Evolutionary conservation across 2,888 invertebrate genomes (phyloP).

Genomic region (Euspilapteryx auroguttella): DNA sequence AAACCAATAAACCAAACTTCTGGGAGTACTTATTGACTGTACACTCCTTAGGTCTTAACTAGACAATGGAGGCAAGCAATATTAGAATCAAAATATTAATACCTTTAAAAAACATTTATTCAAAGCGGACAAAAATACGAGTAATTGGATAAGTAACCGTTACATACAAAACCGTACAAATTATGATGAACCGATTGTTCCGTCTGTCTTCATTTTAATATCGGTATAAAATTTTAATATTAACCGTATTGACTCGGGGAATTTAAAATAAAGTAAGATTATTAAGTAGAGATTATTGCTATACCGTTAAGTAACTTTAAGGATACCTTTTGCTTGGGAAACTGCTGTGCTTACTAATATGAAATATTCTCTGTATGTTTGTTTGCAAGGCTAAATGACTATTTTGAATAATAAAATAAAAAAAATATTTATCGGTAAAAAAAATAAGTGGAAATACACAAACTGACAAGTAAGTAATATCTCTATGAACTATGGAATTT

Average conservation of each 20-base stretch:
- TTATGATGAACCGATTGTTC: conserved; percentile 5
- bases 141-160: too few species aligned
- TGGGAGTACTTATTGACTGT: too few species aligned
- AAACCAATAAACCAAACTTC: too few species aligned
- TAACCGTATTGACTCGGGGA: conserved; percentile 6
- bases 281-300: conserved; percentile 18
- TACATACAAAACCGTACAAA: not conserved
- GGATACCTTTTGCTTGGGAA: conserved; percentile 23
- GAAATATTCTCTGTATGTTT: not conserved
- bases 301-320: conserved; percentile 23
- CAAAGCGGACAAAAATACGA: too few species aligned
- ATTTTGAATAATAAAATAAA: not conserved
- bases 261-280: conserved; percentile 13
- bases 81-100: too few species aligned
- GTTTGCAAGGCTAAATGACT: not conserved
- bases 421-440: too few species aligned
- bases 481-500: too few species aligned
- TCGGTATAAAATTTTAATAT: conserved; percentile 7
- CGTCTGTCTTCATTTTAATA: conserved; percentile 6
- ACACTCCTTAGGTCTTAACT: too few species aligned
- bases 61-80: too few species aligned
- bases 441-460: too few species aligned
- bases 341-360: conserved; percentile 19
- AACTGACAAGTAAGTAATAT: too few species aligned
- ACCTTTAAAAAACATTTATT: too few species aligned